These are phyloP conservation scores for Drosophila miranda DNA, from an alignment of 1,140 invertebrate genomes.

Conservation along the genomic window DNA sequence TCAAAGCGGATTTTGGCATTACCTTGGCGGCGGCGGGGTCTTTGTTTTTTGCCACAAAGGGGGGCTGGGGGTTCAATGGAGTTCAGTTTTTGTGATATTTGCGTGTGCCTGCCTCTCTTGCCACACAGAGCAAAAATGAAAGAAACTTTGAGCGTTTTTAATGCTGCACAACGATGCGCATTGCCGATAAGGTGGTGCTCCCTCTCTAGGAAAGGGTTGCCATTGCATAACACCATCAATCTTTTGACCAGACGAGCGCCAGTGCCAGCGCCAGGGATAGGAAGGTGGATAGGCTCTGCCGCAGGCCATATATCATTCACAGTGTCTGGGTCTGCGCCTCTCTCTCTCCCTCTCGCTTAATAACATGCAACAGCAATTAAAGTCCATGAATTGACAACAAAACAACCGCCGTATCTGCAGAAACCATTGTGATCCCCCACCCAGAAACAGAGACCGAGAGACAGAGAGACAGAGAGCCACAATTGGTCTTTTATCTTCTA, in stretches of 20 bases:
- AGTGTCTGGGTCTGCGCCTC: conserved; percentile 31
- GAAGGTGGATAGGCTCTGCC: conserved; percentile 40
- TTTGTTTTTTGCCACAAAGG: conserved; percentile 34
- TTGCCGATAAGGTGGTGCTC: conserved; percentile 59
- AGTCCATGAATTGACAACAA: conserved; percentile 76
- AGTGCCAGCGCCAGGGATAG: background rate
- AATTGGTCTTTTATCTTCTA: conserved; percentile 43
- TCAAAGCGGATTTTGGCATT: conserved; percentile 68
- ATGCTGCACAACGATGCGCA: conserved; percentile 52
- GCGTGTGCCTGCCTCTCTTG: conserved; percentile 55
- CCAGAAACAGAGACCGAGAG: no score
- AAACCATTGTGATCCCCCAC: conserved; percentile 39
- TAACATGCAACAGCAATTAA: conserved; percentile 59
- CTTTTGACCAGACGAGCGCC: conserved; percentile 66
- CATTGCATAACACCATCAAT: conserved; percentile 69
- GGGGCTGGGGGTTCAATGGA: conserved; percentile 36
- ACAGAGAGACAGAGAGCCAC: conserved; percentile 5
- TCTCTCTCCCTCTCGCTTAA: conserved; percentile 10
- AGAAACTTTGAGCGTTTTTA: conserved; percentile 40
- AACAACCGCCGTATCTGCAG: conserved; percentile 53
- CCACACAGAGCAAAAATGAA: conserved; percentile 12
- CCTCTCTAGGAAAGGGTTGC: conserved; percentile 38
- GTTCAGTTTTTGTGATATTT: conserved; percentile 69
- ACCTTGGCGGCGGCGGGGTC: conserved; percentile 41
- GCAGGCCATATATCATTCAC: conserved; percentile 71